Evolutionary conservation across 1,140 invertebrate genomes (phyloP), one percentile per base, ranked within the genome.

Genomic region (Diorhabda sublineata): DNA sequence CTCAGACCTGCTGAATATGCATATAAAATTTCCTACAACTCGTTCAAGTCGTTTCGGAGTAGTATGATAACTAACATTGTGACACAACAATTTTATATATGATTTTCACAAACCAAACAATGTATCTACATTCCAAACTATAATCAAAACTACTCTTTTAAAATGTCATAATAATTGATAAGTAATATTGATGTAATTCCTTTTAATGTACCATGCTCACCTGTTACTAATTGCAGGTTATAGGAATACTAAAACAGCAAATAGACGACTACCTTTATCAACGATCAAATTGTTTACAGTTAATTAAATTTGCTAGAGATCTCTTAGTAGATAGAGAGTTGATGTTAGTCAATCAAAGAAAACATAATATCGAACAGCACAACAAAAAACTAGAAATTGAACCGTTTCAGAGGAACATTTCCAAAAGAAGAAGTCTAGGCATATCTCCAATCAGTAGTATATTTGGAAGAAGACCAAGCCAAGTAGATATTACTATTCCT

Each of bases 271-370:
- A 90, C 79, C 85, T 94, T 61, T 86, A 83, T 1, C 89, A 88
- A n/a, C 84, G 91, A 8, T 85, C 88, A 42, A 89, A 93, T 79
- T 87, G 88, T 41, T 83, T 87, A 43, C 81, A 87, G 66, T 81
- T 95, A 8, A 86, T 93, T 9, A 87, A 88, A 77, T 87, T 90
- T 78, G 93, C 92, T 42, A 86, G 91, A 67, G 83, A 88, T 26
- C 92, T 90, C 80, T 84, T 97, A 45, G 87, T 91, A 11, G 87
- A 88, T 70, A 84, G 92, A 7, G 91, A 95, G 81, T 89, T 91
- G 71, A 85, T 88, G 78, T 80, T 93, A 67, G 84, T 89, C 2
- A 91, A 91, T 75, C 82, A 87, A 7, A 81, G 89, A 68, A 87
- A 86, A 77, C 85, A 71, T 71, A 82, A 71, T 83, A 84, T 71